A percentile compares a stretch with the other conserved stretches of the same genome.
Evolutionary conservation across 1,140 invertebrate genomes (phyloP).

Genomic region (Drepana arcuata): DNA sequence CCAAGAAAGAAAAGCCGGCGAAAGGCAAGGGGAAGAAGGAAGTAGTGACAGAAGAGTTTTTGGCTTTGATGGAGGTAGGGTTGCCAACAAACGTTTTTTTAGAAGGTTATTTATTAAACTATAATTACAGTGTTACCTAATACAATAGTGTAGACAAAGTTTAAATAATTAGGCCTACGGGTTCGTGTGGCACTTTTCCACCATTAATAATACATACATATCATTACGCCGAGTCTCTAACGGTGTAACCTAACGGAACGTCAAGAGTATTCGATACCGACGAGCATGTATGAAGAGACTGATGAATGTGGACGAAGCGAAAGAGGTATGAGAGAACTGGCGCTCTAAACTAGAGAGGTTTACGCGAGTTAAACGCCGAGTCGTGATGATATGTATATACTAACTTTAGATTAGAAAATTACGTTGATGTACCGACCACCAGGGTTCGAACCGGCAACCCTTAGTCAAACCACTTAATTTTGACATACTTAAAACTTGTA

Average conservation of each 20-base stretch:
- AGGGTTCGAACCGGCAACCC: not conserved
- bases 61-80: conserved; percentile 37
- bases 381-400: not conserved
- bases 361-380: not conserved
- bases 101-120: not conserved
- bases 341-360: too few species aligned
- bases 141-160: not conserved
- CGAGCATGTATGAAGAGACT: not conserved
- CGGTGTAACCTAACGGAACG: not conserved
- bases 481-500: conserved; percentile 11
- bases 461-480: not conserved
- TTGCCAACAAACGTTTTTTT: not conserved
- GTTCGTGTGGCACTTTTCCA: too few species aligned
- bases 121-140: not conserved
- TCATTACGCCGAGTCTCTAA: not conserved
- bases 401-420: not conserved
- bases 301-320: not conserved
- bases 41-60: conserved; percentile 38
- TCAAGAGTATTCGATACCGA: not conserved
- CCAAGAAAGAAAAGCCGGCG: conserved; percentile 29
- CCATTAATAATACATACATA: too few species aligned
- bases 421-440: not conserved
- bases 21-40: conserved; percentile 37
- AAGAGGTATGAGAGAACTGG: too few species aligned
- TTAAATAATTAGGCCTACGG: too few species aligned